Base-by-base conservation (phyloP, 2,888 invertebrate genomes). In the Cheilosia scutellata region DNA sequence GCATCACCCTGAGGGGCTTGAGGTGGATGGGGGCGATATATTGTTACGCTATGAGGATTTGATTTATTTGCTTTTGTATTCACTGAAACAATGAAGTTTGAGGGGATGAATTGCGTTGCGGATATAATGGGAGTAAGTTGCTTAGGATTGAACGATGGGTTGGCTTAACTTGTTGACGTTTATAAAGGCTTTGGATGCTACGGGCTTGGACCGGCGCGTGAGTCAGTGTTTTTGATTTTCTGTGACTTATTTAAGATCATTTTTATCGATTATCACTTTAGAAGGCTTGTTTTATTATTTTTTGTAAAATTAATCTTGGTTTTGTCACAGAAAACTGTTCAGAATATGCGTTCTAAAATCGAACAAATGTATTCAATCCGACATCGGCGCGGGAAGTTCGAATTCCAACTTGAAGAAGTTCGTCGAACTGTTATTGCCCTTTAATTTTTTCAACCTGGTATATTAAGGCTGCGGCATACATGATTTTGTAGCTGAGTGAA, bases 1-100 rank as follows among this genome's bases (percentile, higher is more conserved):
- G 86, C 80, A 82, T 80, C 80, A 58, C 40, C 51, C 58, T 49
- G 40, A 33, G 33, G 58, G 42, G 9, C 31, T 37, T 5, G 42
- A 29, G 27, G 33, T 51, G 72, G 62, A 4, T 27, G 53, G 9
- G 2, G 3, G 49, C 16, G n/a, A 29, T 51, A 25, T 51, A 29
- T 51, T 51, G 44, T 44, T 51, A 58, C 49, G 31, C 20, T 71
- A 51, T 20, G 33, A 44, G 72, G 79, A 79, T 60, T 79, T 79
- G 79, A 79, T 79, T 79, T 79, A 79, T 79, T 79, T 79, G 79
- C 60, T 44, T 63, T 71, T 71, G 70, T 62, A 63, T 63, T 74
- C 53, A n/a, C 42, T 44, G 44, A 74, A 44, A 63, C 74, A 74
- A 74, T 74, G 62, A 74, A 42, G 42, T 53, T n/a, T 9, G 40